Base-by-base conservation (phyloP, 2,797 vertebrate species). In the Myiotriccus ornatus region DNA sequence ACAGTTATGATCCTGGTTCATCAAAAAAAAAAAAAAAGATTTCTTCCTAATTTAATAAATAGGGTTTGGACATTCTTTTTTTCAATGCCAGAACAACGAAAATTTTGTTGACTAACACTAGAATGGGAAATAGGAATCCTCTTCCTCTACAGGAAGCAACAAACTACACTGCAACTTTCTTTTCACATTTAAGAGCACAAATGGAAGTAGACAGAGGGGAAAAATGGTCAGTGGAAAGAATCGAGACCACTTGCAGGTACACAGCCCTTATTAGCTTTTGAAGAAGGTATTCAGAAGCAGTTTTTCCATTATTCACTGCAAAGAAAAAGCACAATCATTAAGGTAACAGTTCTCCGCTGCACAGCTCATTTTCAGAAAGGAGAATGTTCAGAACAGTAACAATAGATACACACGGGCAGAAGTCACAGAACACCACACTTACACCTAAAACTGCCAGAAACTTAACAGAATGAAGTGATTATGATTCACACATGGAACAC, bases 131-230 rank as follows among this genome's bases (percentile, higher is more conserved):
- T 6, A 79, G 8, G 46, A 90, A 81, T 39, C 14, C 20, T 74
- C 34, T 8, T 76, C 35, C 50, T 91, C 43, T 43, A 47, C 9
- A 46, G 24, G 24, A 17, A 77, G 15, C 28, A 59, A 55, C 2
- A 20, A 87, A 34, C 10, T 39, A 9, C 35, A 44, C 11, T 25
- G 39, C 39, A 59, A 47, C 21, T 34, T 50, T 39, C 59, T 20
- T 47, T 12, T 63, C 71, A 34, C 10, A 17, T 24, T 49, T 46
- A 67, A 23, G 47, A 87, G 28, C 2, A 10, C 2, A 24, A 32
- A 22, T 24, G 5, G 55, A 69, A 69, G 25, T n/a, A 50, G 27
- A 30, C 0, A 5, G 25, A 10, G 11, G 2, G 9, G 2, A 16
- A 23, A 56, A 65, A 37, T 15, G 25, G 46, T 27, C 57, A 35